Percentiles rank a stretch among this genome's conserved stretches.
Conservation (phyloP, 1,140 invertebrate species). For the Musca vetustissima region DNA sequence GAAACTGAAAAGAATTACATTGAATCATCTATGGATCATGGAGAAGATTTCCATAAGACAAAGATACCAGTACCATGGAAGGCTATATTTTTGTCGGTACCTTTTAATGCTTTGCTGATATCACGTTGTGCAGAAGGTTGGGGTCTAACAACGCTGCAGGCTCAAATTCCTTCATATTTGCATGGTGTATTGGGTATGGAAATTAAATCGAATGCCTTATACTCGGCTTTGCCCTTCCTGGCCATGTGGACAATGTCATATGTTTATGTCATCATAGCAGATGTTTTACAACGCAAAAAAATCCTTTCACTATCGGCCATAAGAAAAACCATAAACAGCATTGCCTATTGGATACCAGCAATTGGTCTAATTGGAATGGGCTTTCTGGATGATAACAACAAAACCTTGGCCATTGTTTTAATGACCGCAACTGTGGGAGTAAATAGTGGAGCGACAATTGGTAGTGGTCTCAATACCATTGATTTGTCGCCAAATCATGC, state of each 20-base stretch:
- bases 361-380: conserved; percentile 64
- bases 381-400: conserved; percentile 60
- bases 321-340: conserved; percentile 68
- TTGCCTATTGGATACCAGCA: conserved; percentile 64
- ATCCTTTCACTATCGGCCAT: conserved; percentile 58
- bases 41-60: conserved; percentile 42
- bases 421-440: conserved; percentile 72
- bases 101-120: conserved; percentile 81
- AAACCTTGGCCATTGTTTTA: conserved; percentile 61
- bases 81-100: conserved; percentile 72
- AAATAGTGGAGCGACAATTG: conserved; percentile 74
- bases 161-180: conserved; percentile 76
- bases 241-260: conserved; percentile 71
- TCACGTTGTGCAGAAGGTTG: conserved; percentile 87
- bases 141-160: conserved; percentile 91
- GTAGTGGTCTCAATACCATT: conserved; percentile 68
- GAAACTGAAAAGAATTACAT: conserved; percentile 66
- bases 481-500: conserved; percentile 78
- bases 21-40: conserved; percentile 54
- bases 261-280: conserved; percentile 64
- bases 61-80: conserved; percentile 67
- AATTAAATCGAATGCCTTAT: conserved; percentile 71
- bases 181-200: conserved; percentile 62
- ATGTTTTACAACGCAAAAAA: conserved; percentile 62
- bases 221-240: conserved; percentile 79